Conservation (phyloP, 2,888 invertebrate genomes). For the Trimorus sp. region DNA sequence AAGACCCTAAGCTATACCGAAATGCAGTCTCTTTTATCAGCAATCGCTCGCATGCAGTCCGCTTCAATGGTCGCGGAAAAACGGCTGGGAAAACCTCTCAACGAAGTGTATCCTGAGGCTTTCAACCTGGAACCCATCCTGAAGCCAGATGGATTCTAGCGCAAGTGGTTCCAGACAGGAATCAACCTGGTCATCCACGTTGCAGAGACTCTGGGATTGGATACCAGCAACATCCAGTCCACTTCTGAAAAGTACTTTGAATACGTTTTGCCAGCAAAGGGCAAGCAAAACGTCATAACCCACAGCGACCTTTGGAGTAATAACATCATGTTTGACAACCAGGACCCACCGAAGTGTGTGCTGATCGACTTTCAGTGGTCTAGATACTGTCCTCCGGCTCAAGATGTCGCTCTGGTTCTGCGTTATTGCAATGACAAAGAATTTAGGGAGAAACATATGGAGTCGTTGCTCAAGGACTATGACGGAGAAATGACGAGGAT, state of each 20-base stretch:
- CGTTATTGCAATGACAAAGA: conserved; percentile 52
- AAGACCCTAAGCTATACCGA: conserved; percentile 68
- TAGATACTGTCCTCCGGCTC: conserved; percentile 80
- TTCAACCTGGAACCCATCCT: conserved; percentile 51
- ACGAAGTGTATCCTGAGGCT: conserved; percentile 71
- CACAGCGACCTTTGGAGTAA: conserved; percentile 87
- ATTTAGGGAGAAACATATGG: conserved; percentile 43
- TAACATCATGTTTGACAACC: conserved; percentile 84
- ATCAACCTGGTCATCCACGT: conserved; percentile 64
- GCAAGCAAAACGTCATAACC: conserved; percentile 81
- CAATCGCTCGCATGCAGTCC: conserved; percentile 76
- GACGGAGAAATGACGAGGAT: conserved; percentile 34
- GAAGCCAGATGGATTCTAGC: conserved; percentile 61
- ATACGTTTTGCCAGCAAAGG: conserved; percentile 44
- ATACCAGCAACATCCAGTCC: conserved; percentile 29
- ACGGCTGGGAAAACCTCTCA: conserved; percentile 69
- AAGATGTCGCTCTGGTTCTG: conserved; percentile 63
- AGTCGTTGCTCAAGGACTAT: conserved; percentile 51
- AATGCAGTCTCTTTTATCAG: conserved; percentile 70
- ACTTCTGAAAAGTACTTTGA: conserved; percentile 49
- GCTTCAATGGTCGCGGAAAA: conserved; percentile 75
- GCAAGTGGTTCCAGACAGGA: conserved; percentile 56
- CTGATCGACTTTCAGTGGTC: conserved; percentile 88
- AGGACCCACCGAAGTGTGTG: conserved; percentile 83
- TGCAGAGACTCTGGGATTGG: conserved; percentile 67